Percentiles rank a stretch among this genome's conserved stretches.
Conservation (phyloP, 2,797 vertebrate species). For the Bradypus variegatus region DNA sequence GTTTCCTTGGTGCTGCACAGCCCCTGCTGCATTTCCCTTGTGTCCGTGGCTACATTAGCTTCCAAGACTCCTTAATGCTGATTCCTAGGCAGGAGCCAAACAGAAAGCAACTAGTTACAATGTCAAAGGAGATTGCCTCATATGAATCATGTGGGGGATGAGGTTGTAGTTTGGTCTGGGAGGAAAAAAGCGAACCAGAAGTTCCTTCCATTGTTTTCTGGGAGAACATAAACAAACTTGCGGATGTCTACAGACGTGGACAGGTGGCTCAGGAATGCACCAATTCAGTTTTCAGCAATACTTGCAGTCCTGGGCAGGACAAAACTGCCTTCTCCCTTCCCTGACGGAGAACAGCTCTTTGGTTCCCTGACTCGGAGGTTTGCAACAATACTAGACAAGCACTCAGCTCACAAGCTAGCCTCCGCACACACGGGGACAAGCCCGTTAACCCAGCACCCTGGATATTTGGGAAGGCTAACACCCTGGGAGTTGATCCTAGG, state of each 20-base stretch:
- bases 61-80: neutral
- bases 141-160: neutral
- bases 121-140: neutral
- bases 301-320: neutral
- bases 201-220: neutral
- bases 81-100: neutral
- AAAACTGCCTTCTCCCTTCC: neutral
- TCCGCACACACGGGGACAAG: neutral
- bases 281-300: neutral
- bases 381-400: neutral
- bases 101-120: neutral
- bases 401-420: neutral
- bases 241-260: neutral
- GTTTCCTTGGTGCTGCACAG: neutral
- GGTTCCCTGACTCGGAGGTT: neutral
- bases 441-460: neutral
- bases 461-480: neutral
- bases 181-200: neutral
- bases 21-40: neutral
- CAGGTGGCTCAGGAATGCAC: neutral
- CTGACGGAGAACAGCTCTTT: neutral
- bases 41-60: neutral
- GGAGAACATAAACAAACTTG: neutral
- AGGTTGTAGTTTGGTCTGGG: neutral
- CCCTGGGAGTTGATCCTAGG: neutral